Conservation (phyloP, 1,140 invertebrate species). For the Eueides isabella region DNA sequence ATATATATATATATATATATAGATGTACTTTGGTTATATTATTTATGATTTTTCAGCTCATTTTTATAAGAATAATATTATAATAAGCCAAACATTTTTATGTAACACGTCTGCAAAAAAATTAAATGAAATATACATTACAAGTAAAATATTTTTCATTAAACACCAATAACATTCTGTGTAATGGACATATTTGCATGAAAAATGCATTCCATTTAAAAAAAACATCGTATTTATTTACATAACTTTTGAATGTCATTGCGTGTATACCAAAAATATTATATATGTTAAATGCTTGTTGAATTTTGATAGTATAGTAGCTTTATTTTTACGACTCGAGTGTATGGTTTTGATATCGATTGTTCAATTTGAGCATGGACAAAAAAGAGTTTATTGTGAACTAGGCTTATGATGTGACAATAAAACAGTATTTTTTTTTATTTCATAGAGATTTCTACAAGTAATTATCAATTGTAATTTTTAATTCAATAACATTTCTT, state of each 20-base stretch:
- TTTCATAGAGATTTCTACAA: too few relatives aligned
- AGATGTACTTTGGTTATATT: too few relatives aligned
- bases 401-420: too few relatives aligned
- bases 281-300: neutral
- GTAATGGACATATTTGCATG: slow-evolving; percentile 4
- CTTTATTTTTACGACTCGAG: too few relatives aligned
- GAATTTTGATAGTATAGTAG: too few relatives aligned
- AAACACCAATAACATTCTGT: slow-evolving; percentile 11
- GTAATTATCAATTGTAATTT: too few relatives aligned
- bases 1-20: too few relatives aligned
- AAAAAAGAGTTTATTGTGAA: too few relatives aligned
- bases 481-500: too few relatives aligned
- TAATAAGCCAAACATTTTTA: neutral
- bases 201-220: slow-evolving; percentile 12
- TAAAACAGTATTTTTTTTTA: too few relatives aligned
- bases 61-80: neutral
- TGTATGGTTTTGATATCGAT: too few relatives aligned
- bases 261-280: neutral
- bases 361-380: too few relatives aligned
- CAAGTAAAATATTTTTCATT: neutral
- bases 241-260: slow-evolving; percentile 1
- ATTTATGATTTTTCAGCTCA: neutral
- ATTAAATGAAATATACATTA: neutral
- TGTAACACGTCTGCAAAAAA: neutral
- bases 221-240: neutral